Evolutionary conservation across 1,140 invertebrate species (phyloP), one percentile per base, ranked within the genome.

Genomic region (Pseudomyrmex flavicornis): DNA sequence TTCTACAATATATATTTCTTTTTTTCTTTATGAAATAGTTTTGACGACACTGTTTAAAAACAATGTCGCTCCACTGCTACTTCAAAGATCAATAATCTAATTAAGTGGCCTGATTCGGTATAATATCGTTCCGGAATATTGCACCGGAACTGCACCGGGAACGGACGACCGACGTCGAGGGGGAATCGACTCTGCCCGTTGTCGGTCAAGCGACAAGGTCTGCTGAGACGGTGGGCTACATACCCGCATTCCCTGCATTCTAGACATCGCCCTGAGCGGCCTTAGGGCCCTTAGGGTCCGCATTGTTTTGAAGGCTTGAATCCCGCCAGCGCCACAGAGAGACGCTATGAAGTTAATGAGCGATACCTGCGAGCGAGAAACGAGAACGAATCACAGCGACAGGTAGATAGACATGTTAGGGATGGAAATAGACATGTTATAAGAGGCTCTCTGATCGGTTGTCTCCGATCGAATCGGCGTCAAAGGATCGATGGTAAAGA

Each of bases 261-360:
- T 96, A 95, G 98, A 98, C 97, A 99, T 98, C 94, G 98, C 98
- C 95, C 98, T 97, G 95, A 99, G 96, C 93, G 98, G 98, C 94
- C 98, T 97, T 95, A 99, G 96, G 94, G 98, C 98, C 95, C 98
- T 97, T 93, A 99, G 96, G 92, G 98, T 98, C 96, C 98, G 95
- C 98, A 99, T 99, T 94, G 98, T 98, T 97, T 98, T 98, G 97
- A 99, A 98, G 95, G 98, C 98, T 96, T 98, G 98, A 96, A 98
- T 98, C 95, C 98, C 98, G 94, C 98, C 98, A 94, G 97, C 97
- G 94, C 98, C 98, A 95, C 96, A 96, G 94, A 98, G 96, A 94
- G 97, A 98, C 94, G 98, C 98, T 95, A 98, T 96, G 96, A 99
- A 98, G 96, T 99, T 99, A 96, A 99, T 98, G 95, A 99, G 96